Base-by-base conservation (phyloP, 2,888 invertebrate genomes). In the Flexamia atlantica region DNA sequence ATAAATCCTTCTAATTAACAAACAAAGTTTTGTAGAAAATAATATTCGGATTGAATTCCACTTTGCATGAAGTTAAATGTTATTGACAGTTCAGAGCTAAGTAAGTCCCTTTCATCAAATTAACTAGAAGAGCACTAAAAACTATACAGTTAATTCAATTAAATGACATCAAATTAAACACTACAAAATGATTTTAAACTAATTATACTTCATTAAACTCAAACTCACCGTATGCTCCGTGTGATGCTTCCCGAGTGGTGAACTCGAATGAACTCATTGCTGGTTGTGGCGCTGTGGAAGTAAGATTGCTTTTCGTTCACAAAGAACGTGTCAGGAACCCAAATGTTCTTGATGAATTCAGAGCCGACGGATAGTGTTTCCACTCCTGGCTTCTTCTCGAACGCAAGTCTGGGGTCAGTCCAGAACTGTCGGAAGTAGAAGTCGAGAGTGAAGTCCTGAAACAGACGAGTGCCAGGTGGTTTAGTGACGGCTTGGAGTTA, bases 301-400 rank as follows among this genome's bases (percentile, higher is more conserved):
- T 99, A 99, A 88, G 99, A 98, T 93, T 98, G 98, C 92, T 99
- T 99, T 93, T 99, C 99, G 91, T 99, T 99, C 89, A 99, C 99
- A 92, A 99, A 99, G 93, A 99, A 99, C 87, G 99, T 99, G 91
- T 99, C 99, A 88, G 99, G 99, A 89, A 99, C 99, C 99, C 99
- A 99, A 91, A 99, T 98, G 91, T 97, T 97, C 91, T 97, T 97
- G 91, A 98, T 97, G 91, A 97, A 97, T 91, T 98, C 97, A 86
- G 97, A 97, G 88, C 97, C 97, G 88, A 98, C 98, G 88, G 97
- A 97, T 89, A 98, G 93, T 88, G 96, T 97, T 91, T 97, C 97
- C 88, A 98, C 96, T 88, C 96, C 97, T 87, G 95, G 95, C 89
- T 96, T 93, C 91, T 96, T 95, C 91, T 95, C 95, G 92, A 98